Percentiles rank a stretch among this genome's conserved stretches.
These are phyloP conservation scores for Thalpophila matura DNA, from an alignment of 2,888 invertebrate species.

Conservation along the genomic window DNA sequence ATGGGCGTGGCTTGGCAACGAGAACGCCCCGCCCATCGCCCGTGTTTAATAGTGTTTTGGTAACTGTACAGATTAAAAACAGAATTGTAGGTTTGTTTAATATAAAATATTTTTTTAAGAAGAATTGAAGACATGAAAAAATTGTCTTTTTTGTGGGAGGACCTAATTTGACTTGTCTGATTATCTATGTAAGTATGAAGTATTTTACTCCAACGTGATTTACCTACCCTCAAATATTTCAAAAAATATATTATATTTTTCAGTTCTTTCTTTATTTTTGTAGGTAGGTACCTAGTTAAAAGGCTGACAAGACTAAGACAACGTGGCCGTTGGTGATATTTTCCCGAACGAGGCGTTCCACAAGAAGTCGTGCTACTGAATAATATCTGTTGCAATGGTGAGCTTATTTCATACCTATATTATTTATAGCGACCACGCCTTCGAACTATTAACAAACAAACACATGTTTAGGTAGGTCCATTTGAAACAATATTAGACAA, in stretches of 20 bases:
- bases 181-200: too few relatives aligned
- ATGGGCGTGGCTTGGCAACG: constrained; percentile 71
- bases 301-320: too few relatives aligned
- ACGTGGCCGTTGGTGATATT: too few relatives aligned
- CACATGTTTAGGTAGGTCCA: not conserved
- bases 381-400: not conserved
- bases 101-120: too few relatives aligned
- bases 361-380: not conserved
- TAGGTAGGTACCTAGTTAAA: too few relatives aligned
- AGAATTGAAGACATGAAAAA: too few relatives aligned
- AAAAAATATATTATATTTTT: too few relatives aligned
- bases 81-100: constrained; percentile 16
- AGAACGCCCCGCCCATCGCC: constrained; percentile 47
- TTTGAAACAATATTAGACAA: too few relatives aligned
- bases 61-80: constrained; percentile 18
- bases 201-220: too few relatives aligned
- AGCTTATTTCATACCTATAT: not conserved
- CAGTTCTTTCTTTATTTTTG: too few relatives aligned
- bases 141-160: not conserved
- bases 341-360: not conserved
- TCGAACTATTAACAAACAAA: not conserved
- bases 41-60: constrained; percentile 49
- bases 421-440: constrained; percentile 23
- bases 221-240: too few relatives aligned
- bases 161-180: too few relatives aligned